Base-by-base conservation (phyloP, 2,797 vertebrate genomes). In the Lemur catta region DNA sequence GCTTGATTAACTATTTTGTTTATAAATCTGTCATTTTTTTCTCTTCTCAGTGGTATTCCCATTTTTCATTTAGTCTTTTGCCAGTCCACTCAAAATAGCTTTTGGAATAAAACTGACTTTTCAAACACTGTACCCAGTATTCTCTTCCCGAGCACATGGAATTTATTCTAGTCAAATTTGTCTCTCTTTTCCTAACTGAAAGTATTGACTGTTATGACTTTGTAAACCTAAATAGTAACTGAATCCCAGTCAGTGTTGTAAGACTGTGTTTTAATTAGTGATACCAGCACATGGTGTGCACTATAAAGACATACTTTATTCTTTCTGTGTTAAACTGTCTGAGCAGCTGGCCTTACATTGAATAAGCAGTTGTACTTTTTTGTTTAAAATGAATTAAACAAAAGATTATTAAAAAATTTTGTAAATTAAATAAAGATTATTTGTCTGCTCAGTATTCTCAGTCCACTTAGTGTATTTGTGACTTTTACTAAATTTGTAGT, bases 401-500 rank as follows among this genome's bases (percentile, higher is more conserved):
- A 26, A 33, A 65, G 15, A n/a, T 65, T 93, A 76, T 78, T 17
- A 43, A 59, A 71, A 71, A 26, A 79, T 26, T 80, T 30, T 35
- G 12, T 89, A 61, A 71, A 18, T 72, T 94, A 80, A 93, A 57
- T 52, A 71, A 91, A 61, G 50, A 57, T 69, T 67, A 46, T 88
- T 28, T 93, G 9, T 87, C 96, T 89, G 33, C 52, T 81, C 10
- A 43, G 0, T 46, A 81, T 67, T 87, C 55, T 4, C 12, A 84
- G 9, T 82, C 30, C 8, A 65, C 13, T 92, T 43, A 74, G 7
- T 85, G 17, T 94, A 78, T 71, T 81, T 97, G 28, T 91, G 11
- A 9, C 43, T 96, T 85, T 55, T 96, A 74, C 30, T 90, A 57
- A 91, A 80, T 93, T 33, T 82, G 81, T 85, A n/a, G 12, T 91